These are phyloP conservation scores for Sebastes minor DNA, from an alignment of 2,797 vertebrate species.

Conservation along the genomic window DNA sequence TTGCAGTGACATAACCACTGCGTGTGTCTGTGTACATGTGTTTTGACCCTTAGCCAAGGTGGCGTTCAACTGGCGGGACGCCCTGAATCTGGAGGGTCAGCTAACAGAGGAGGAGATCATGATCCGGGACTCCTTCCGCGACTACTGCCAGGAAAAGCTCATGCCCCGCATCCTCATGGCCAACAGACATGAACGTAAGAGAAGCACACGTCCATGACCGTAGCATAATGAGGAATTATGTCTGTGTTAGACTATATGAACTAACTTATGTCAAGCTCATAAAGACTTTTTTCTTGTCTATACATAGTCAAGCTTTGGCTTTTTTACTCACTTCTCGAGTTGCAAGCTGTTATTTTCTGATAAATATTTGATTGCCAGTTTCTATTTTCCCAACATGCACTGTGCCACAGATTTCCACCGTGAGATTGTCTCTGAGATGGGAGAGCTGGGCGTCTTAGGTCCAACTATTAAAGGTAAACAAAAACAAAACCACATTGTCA, in stretches of 20 bases:
- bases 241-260: background rate
- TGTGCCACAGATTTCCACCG: slow-evolving; percentile 79
- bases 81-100: slow-evolving; percentile 85
- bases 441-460: slow-evolving; percentile 86
- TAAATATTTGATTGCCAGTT: slow-evolving; percentile 44
- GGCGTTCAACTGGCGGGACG: slow-evolving; percentile 87
- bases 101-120: slow-evolving; percentile 91
- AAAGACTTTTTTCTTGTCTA: background rate
- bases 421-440: slow-evolving; percentile 88
- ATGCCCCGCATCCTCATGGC: slow-evolving; percentile 90
- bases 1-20: slow-evolving; percentile 40
- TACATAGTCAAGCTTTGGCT: fast-evolving
- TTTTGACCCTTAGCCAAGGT: slow-evolving; percentile 73
- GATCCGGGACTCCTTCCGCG: slow-evolving; percentile 88
- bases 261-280: background rate
- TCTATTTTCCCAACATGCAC: background rate
- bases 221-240: background rate
- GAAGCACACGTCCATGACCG: background rate
- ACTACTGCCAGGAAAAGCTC: slow-evolving; percentile 91
- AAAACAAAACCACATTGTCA: background rate
- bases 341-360: background rate
- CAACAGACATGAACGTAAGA: slow-evolving; percentile 88
- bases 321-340: background rate
- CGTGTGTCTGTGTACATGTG: background rate
- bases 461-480: slow-evolving; percentile 88